Evolutionary conservation across 2,113 vertebrate genomes (phyloP).

Genomic region (Pseudorhombus dupliciocellatus): DNA sequence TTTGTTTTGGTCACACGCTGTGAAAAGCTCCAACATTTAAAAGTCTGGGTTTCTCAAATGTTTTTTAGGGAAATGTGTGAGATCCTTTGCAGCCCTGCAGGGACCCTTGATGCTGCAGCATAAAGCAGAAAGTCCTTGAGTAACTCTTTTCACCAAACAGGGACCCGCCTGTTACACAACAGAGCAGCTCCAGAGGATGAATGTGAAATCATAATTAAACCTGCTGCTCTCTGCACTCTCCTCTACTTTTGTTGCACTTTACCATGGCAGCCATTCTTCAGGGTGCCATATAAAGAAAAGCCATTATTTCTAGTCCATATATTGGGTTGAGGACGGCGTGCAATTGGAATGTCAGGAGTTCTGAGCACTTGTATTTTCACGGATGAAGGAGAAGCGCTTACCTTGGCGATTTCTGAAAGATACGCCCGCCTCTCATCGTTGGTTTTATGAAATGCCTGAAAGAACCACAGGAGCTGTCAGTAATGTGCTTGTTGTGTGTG

Average conservation of each 20-base stretch:
- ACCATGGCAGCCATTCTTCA: neutral
- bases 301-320: neutral
- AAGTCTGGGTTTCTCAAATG: neutral
- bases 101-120: constrained; percentile 11
- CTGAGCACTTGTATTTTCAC: neutral
- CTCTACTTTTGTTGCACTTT: neutral
- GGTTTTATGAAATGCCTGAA: constrained; percentile 86
- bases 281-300: neutral
- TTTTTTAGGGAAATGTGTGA: neutral
- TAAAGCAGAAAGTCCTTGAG: constrained; percentile 45
- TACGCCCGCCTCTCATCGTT: constrained; percentile 82
- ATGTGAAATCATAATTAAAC: constrained; percentile 28
- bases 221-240: neutral
- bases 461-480: constrained; percentile 31
- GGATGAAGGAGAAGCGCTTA: constrained; percentile 62
- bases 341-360: neutral
- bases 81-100: neutral
- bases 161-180: constrained; percentile 43
- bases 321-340: constrained; percentile 11
- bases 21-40: neutral
- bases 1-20: neutral
- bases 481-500: constrained; percentile 20
- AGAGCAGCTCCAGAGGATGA: constrained; percentile 23
- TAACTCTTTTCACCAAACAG: constrained; percentile 21
- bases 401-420: constrained; percentile 86